Evolutionary conservation across 2,888 invertebrate genomes (phyloP), one percentile per base, ranked within the genome.

Genomic region (Nineta flava): DNA sequence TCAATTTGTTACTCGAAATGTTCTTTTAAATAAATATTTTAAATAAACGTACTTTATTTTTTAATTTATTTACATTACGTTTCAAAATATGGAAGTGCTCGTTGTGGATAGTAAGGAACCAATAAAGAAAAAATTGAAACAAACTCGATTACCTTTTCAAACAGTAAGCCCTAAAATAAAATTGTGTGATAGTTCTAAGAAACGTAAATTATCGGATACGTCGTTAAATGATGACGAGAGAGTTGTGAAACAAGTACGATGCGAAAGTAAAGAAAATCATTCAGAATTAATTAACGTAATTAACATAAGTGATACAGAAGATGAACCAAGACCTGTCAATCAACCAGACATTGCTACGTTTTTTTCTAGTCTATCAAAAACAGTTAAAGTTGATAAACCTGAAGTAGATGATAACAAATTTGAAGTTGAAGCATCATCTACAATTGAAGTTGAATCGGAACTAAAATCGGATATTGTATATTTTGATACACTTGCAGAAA

Each of bases 121-220:
- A 34, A 68, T 70, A 10, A 70, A 69, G 60, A 79, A 76, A 60
- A 77, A 77, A 58, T 62, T 79, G 49, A 74, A 73, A 55, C 79
- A 79, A 62, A 76, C 77, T 54, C 70, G 76, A 55, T 67, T 79
- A 54, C 77, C 77, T 54, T 78, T 78, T 59, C 77, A 73, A 65
- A 58, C 73, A 53, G 62, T 75, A 48, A 68, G 71, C 46, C 65
- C 71, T 35, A 65, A 70, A 19, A 62, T 42, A 61, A 59, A 46
- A 44, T 43, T 16, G 56, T 59, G 53, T 59, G 67, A 47, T 63
- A 59, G 48, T 13, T 34, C 67, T 15, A 65, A 72, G 51, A 73
- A 73, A 53, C 65, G 73, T 48, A 73, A 73, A 57, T 60, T 72
- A 35, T 70, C 71, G 9, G 61, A 63, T 2, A 58, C 67, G 15